Evolutionary conservation across 2,797 vertebrate species (phyloP).

Genomic region (Coendou prehensilis): DNA sequence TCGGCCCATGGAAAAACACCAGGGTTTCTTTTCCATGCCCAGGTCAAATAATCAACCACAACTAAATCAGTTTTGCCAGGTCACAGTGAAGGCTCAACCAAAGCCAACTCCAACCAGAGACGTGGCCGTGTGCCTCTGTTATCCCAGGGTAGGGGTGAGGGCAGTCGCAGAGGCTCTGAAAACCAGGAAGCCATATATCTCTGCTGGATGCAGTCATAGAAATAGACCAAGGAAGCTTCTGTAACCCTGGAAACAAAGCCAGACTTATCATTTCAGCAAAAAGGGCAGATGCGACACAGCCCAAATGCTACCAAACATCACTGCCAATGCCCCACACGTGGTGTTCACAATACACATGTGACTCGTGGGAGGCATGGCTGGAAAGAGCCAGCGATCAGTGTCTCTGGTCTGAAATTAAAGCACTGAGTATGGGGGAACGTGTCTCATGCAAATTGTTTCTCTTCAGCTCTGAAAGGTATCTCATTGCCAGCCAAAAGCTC

Average conservation of each 20-base stretch:
- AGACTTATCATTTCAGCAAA: conserved; percentile 48
- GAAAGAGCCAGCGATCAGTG: neutral
- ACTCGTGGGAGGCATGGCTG: neutral
- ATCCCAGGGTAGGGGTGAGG: neutral
- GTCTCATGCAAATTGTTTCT: neutral
- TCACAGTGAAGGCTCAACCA: neutral
- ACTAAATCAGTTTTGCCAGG: conserved; percentile 32
- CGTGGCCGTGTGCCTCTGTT: neutral
- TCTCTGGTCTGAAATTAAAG: conserved; percentile 48
- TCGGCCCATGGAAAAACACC: neutral
- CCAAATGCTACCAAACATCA: neutral
- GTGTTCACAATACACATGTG: neutral
- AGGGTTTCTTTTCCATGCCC: neutral
- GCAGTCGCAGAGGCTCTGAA: neutral
- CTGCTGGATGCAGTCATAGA: neutral
- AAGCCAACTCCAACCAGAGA: neutral
- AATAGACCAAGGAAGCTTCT: conserved; percentile 54
- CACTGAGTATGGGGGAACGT: neutral
- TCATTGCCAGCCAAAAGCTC: neutral
- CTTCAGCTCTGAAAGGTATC: conserved; percentile 33
- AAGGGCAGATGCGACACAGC: conserved; percentile 64
- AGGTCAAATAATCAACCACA: conserved; percentile 29
- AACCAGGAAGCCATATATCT: conserved; percentile 1
- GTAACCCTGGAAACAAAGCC: conserved; percentile 77
- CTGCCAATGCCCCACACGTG: accelerated